phyloP scores from a whole-genome alignment of 1,140 invertebrate species.

The Neodiprion lecontei region DNA sequence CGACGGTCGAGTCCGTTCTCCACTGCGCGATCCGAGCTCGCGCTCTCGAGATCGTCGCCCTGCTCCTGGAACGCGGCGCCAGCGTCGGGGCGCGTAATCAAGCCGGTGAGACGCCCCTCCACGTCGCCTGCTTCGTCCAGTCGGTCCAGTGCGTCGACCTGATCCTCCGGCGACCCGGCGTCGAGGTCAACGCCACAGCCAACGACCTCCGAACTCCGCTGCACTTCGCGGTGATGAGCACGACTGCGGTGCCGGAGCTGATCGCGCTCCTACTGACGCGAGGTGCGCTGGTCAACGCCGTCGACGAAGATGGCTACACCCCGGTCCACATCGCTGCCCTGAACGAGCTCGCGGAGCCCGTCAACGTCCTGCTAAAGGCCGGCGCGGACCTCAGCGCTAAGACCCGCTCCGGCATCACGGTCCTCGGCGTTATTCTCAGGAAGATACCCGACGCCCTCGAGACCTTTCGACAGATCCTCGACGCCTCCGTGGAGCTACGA shows the following conservation, averaged over 20 bases:
- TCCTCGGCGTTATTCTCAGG: conserved; percentile 67
- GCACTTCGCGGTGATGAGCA: conserved; percentile 67
- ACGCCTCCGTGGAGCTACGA: conserved; percentile 65
- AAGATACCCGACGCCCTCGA: conserved; percentile 68
- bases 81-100: conserved; percentile 65
- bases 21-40: conserved; percentile 66
- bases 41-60: conserved; percentile 63
- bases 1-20: conserved; percentile 60
- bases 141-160: conserved; percentile 64
- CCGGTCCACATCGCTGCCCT: conserved; percentile 73
- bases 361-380: conserved; percentile 68
- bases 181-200: conserved; percentile 66
- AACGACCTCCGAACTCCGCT: conserved; percentile 65
- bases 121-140: conserved; percentile 68
- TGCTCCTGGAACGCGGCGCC: conserved; percentile 68
- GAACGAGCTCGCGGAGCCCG: conserved; percentile 68
- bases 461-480: conserved; percentile 64
- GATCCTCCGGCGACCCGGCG: conserved; percentile 60
- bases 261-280: conserved; percentile 65
- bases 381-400: conserved; percentile 71
- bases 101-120: conserved; percentile 66
- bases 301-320: conserved; percentile 73
- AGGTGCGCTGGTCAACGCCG: conserved; percentile 63
- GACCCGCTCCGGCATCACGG: conserved; percentile 67
- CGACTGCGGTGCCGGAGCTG: conserved; percentile 60